phyloP scores from a whole-genome alignment of 2,888 invertebrate species.

The Stratiomys singularior region DNA sequence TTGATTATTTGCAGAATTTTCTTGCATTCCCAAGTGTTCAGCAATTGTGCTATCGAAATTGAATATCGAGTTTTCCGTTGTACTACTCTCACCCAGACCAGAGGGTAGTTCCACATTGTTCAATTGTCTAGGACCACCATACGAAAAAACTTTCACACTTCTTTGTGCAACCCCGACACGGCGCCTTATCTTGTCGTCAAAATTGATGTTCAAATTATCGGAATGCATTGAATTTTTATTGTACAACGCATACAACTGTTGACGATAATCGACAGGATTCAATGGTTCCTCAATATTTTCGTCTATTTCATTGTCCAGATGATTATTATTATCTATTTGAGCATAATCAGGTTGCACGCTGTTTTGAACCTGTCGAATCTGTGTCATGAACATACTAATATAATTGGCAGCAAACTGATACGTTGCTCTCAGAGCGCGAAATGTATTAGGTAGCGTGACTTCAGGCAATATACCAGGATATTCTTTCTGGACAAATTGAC shows the following conservation, averaged over 20 bases:
- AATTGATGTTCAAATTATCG: neutral
- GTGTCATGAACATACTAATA: neutral
- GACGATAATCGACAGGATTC: constrained; percentile 1
- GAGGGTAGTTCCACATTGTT: neutral
- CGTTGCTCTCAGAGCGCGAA: neutral
- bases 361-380: neutral
- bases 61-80: constrained; percentile 11
- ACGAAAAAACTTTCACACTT: neutral
- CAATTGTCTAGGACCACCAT: constrained; percentile 19
- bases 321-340: neutral
- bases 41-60: constrained; percentile 23
- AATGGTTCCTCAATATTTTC: neutral
- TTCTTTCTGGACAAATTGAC: neutral
- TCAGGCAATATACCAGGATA: constrained; percentile 1
- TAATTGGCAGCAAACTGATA: constrained; percentile 11
- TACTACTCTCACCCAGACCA: neutral
- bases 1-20: neutral
- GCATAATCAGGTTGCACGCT: neutral
- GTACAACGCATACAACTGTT: neutral
- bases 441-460: constrained; percentile 9
- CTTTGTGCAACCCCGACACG: neutral
- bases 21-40: constrained; percentile 9
- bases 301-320: neutral
- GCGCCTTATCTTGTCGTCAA: neutral
- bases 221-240: neutral